phyloP scores from a whole-genome alignment of 1,140 invertebrate species.

The Lordiphosa collinella region DNA sequence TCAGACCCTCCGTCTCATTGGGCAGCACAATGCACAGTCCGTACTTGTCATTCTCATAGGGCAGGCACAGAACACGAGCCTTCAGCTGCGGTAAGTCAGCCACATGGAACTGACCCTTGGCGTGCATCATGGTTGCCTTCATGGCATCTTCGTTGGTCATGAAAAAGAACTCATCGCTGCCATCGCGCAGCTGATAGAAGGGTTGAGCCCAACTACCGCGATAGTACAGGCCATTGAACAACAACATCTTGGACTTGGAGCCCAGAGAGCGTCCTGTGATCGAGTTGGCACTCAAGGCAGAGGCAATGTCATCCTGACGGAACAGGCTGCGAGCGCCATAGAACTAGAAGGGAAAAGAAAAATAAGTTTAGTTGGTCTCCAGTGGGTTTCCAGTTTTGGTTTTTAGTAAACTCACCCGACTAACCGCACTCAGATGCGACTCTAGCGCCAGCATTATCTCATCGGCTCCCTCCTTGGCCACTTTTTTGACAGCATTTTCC shows the following conservation, averaged over 20 bases:
- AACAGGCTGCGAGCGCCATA: slow-evolving; percentile 63
- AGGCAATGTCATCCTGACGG: slow-evolving; percentile 70
- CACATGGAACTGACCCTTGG: slow-evolving; percentile 81
- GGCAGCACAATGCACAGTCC: slow-evolving; percentile 82
- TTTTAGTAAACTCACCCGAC: slow-evolving; percentile 38
- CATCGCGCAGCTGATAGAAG: slow-evolving; percentile 64
- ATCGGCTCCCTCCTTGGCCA: slow-evolving; percentile 79
- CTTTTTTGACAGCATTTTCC: slow-evolving; percentile 80
- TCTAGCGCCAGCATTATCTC: slow-evolving; percentile 83
- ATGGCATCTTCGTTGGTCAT: slow-evolving; percentile 82
- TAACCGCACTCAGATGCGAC: slow-evolving; percentile 79
- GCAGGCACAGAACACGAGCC: slow-evolving; percentile 82
- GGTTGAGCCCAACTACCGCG: slow-evolving; percentile 79
- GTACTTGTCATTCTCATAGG: slow-evolving; percentile 83
- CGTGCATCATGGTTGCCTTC: slow-evolving; percentile 81
- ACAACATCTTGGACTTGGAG: slow-evolving; percentile 81
- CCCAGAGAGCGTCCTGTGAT: slow-evolving; percentile 58
- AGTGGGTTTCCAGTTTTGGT: not conserved
- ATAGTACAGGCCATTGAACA: slow-evolving; percentile 85
- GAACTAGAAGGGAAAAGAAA: slow-evolving; percentile 13
- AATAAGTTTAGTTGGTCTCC: not conserved
- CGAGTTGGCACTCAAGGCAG: slow-evolving; percentile 74
- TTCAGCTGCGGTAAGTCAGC: slow-evolving; percentile 81
- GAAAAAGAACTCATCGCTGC: slow-evolving; percentile 81
- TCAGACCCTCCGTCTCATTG: slow-evolving; percentile 81